phyloP scores from a whole-genome alignment of 1,140 invertebrate genomes.

The Elymnias hypermnestra region DNA sequence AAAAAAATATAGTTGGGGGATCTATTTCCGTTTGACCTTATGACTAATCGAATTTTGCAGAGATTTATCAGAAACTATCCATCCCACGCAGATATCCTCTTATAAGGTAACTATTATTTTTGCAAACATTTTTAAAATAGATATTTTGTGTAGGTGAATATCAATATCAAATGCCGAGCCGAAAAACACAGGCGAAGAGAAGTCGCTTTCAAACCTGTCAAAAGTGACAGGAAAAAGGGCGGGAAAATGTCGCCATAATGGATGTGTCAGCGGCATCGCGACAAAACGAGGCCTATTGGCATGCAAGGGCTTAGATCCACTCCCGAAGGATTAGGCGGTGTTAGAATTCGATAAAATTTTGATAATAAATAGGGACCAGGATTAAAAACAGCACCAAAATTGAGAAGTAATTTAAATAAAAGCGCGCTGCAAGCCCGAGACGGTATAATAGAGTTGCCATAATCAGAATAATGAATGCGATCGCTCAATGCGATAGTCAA shows the following conservation, averaged over 20 bases:
- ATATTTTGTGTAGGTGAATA: constrained; percentile 11
- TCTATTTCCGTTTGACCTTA: no score
- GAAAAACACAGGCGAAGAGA: constrained; percentile 60
- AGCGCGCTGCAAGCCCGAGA: constrained; percentile 22
- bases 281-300: constrained; percentile 52
- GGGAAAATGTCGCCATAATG: constrained; percentile 70
- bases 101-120: constrained; percentile 5
- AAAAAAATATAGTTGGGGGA: no score
- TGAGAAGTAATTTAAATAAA: constrained; percentile 20
- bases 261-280: constrained; percentile 65
- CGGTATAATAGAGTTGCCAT: constrained; percentile 32
- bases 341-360: constrained; percentile 25
- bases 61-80: no score
- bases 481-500: constrained; percentile 60
- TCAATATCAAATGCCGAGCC: constrained; percentile 26
- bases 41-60: no score
- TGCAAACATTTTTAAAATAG: constrained; percentile 1
- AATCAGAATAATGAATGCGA: constrained; percentile 65
- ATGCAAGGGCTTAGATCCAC: constrained; percentile 43
- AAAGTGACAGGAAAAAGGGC: constrained; percentile 71
- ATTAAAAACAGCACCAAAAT: not conserved
- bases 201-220: constrained; percentile 71
- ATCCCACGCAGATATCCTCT: no score
- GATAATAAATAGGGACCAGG: not conserved
- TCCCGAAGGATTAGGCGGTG: constrained; percentile 48